Evolutionary conservation across 2,888 invertebrate genomes (phyloP).

Genomic region (Crematogaster levior): DNA sequence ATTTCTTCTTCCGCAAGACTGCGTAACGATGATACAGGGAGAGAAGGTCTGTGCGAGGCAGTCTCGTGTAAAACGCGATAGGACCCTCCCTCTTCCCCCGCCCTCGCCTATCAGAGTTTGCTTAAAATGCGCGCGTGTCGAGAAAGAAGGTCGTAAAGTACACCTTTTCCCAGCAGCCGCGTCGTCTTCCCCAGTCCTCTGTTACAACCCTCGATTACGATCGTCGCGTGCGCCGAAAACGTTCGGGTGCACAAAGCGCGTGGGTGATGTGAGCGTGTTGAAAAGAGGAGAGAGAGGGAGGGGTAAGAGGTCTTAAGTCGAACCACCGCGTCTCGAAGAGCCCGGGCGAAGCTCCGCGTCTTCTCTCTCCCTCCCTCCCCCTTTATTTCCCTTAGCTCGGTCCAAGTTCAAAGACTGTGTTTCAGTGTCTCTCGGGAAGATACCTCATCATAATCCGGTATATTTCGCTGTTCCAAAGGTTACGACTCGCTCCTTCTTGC

Average conservation of each 20-base stretch:
- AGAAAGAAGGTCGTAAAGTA: constrained; percentile 65
- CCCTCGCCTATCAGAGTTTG: constrained; percentile 55
- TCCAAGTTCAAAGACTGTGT: constrained; percentile 68
- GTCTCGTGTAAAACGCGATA: constrained; percentile 70
- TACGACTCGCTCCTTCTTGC: constrained; percentile 16
- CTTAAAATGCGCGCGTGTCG: constrained; percentile 67
- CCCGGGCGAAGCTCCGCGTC: constrained; percentile 27
- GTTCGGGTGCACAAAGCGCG: constrained; percentile 58
- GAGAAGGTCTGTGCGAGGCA: constrained; percentile 48
- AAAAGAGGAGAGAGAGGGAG: constrained; percentile 33
- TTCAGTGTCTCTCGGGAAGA: constrained; percentile 55
- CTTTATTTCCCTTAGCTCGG: not conserved
- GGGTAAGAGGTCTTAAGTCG: constrained; percentile 64
- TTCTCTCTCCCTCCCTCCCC: not conserved
- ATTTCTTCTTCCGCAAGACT: constrained; percentile 50
- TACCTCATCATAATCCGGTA: constrained; percentile 64
- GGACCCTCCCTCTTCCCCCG: constrained; percentile 6
- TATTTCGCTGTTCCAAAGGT: constrained; percentile 60
- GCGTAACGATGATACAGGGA: constrained; percentile 52
- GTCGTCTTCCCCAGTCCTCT: not conserved
- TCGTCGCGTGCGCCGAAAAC: constrained; percentile 65
- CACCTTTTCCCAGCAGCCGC: constrained; percentile 53
- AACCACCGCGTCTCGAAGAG: constrained; percentile 56
- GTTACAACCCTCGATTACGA: constrained; percentile 70
- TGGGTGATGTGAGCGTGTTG: constrained; percentile 46